A percentile compares a stretch with the other conserved stretches of the same genome.
Evolutionary conservation across 2,113 vertebrate species (phyloP).

Genomic region (Paracanthobrama guichenoti): DNA sequence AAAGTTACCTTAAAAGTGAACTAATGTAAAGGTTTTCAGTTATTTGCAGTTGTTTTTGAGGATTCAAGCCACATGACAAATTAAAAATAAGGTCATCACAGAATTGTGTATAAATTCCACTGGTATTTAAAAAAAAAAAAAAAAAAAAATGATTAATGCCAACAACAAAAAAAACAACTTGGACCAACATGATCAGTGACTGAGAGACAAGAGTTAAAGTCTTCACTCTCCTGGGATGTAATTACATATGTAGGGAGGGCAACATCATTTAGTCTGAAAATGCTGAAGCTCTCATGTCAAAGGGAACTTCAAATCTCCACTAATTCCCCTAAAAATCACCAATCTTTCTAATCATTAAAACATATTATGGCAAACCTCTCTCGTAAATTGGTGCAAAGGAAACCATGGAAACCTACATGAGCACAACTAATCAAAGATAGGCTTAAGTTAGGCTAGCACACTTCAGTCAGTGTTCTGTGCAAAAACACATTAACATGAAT

Average conservation of each 20-base stretch:
- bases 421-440: constrained; percentile 26
- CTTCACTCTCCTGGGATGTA: background rate
- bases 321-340: background rate
- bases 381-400: background rate
- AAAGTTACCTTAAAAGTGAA: too few relatives aligned
- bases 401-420: constrained; percentile 20
- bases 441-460: constrained; percentile 7
- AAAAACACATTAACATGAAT: constrained; percentile 28
- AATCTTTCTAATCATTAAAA: constrained; percentile 7
- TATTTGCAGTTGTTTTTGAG: too few relatives aligned
- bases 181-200: too few relatives aligned
- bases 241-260: background rate
- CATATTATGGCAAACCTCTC: background rate
- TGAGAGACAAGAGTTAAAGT: background rate
- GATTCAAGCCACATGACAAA: too few relatives aligned
- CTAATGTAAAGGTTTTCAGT: too few relatives aligned
- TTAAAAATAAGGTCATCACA: too few relatives aligned
- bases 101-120: too few relatives aligned
- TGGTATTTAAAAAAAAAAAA: too few relatives aligned
- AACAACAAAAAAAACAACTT: too few relatives aligned
- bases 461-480: constrained; percentile 24
- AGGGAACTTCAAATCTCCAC: background rate
- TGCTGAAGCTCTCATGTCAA: background rate
- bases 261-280: constrained; percentile 13
- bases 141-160: too few relatives aligned